phyloP scores from a whole-genome alignment of 2,113 vertebrate species.

The Prietella phreatophila region DNA sequence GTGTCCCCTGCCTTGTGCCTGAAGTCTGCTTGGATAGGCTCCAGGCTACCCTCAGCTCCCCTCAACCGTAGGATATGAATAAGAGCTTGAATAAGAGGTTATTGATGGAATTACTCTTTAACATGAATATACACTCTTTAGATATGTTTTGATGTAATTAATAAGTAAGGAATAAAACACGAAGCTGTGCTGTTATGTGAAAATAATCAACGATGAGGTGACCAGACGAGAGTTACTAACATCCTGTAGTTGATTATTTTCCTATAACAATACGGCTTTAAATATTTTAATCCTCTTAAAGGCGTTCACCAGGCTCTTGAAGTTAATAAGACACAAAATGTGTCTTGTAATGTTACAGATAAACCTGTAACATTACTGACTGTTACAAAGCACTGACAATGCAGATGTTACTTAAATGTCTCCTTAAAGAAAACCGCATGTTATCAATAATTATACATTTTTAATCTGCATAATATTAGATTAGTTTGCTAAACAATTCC shows the following conservation, averaged over 20 bases:
- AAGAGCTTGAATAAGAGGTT: too few relatives aligned
- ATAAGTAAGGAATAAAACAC: neutral
- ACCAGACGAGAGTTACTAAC: neutral
- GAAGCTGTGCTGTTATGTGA: neutral
- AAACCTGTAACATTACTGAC: neutral
- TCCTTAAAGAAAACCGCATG: neutral
- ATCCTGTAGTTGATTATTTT: neutral
- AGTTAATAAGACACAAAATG: too few relatives aligned
- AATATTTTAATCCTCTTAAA: neutral
- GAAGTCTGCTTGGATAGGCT: too few relatives aligned
- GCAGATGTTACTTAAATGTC: neutral
- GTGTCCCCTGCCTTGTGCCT: too few relatives aligned
- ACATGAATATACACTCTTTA: neutral
- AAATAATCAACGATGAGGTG: neutral
- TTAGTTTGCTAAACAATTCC: neutral
- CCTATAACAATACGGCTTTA: neutral
- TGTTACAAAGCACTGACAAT: neutral
- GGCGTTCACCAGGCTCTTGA: neutral
- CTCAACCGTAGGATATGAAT: too few relatives aligned
- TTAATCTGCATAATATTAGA: neutral
- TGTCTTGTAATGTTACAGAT: neutral
- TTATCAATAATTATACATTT: neutral
- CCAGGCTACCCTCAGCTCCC: too few relatives aligned
- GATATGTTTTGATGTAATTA: neutral
- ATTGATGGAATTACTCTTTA: neutral